Evolutionary conservation across 1,140 invertebrate species (phyloP), one percentile per base, ranked within the genome.

Genomic region (Amyelois transitella): DNA sequence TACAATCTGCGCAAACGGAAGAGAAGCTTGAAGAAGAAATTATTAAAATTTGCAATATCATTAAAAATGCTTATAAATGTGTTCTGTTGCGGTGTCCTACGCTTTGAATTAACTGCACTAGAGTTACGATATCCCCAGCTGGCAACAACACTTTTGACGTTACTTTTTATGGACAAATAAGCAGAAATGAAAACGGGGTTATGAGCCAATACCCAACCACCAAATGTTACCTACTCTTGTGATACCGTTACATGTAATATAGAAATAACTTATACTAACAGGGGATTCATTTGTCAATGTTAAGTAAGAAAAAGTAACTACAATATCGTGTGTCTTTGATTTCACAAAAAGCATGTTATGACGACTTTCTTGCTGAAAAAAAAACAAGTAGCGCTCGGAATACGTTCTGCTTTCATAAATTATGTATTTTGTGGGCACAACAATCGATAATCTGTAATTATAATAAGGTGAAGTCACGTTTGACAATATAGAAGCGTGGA

Each of bases 361-460:
- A 65, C 45, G 60, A 49, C 53, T 59, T 51, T 49, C 45, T 49
- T 62, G 52, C 54, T 28, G 21, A 60, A 60, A 79, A 75, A 80
- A 77, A 77, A 66, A 66, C 59, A 66, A 55, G 60, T 69, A 43
- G 72, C 65, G 63, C 64, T 53, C 32, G 66, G 52, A 68, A 69
- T 67, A 70, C 72, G 72, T 69, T 72, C 72, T 72, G 73, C 64
- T 73, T 82, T 77, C 79, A 85, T 86, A 79, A 83, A 84, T 86
- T 82, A 83, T 81, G 81, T 81, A 86, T 82, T 77, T 81, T 80
- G 76, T 73, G 77, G 64, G 44, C 68, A 71, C 72, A 85, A 85
- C 84, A 82, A 85, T 84, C 77, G 78, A 76, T 78, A 65, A 87
- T 87, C 79, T 85, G 84, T 85, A 76, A 87, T 87, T 87, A 76